Conservation (phyloP, 2,888 invertebrate genomes). For the Lumbricus terrestris region DNA sequence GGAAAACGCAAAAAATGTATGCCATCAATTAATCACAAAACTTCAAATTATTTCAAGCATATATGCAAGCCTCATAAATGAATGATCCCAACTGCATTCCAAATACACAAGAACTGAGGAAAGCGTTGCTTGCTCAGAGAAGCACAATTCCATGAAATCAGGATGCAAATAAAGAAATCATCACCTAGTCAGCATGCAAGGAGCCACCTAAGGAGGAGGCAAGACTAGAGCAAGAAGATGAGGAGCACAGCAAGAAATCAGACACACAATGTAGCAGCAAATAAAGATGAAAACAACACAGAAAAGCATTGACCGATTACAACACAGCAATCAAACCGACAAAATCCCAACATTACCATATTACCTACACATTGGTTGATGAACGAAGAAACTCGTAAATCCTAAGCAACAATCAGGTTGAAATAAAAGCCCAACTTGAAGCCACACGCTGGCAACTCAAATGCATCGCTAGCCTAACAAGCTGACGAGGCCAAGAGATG, state of each 20-base stretch:
- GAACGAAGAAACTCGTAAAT: conserved; percentile 3
- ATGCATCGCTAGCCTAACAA: not conserved
- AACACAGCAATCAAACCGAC: not conserved
- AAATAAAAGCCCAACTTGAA: not conserved
- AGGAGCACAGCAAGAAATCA: not conserved
- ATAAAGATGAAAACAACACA: not conserved
- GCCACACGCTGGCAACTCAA: not conserved
- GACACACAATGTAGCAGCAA: not conserved
- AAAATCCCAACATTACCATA: not conserved
- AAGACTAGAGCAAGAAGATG: not conserved
- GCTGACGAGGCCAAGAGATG: not conserved
- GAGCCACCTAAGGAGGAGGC: conserved; percentile 3
- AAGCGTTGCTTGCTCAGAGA: not conserved
- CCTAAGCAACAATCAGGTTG: not conserved
- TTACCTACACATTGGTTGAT: not conserved
- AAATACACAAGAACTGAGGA: not conserved
- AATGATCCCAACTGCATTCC: not conserved
- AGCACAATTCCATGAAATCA: not conserved
- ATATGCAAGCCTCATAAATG: not conserved
- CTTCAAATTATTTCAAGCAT: not conserved
- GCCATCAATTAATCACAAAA: not conserved
- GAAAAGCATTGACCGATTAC: not conserved
- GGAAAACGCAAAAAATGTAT: not conserved
- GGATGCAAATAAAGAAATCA: not conserved
- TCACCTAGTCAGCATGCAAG: too few species aligned